phyloP scores from a whole-genome alignment of 1,140 invertebrate species.

The Pseudomyrmex flavicornis region DNA sequence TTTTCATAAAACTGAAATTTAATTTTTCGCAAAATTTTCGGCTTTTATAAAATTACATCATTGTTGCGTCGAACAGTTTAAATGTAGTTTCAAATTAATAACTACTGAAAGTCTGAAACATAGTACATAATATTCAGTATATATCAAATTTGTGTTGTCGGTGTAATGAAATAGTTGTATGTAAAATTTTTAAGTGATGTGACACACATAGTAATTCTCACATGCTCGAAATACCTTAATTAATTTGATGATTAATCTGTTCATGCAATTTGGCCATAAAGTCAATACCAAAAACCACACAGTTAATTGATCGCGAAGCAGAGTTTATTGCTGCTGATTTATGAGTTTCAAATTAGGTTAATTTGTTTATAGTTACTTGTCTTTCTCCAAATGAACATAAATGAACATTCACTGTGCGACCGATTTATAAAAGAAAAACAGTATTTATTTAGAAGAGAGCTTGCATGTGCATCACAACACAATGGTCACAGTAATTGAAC shows the following conservation, averaged over 20 bases:
- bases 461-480: not conserved
- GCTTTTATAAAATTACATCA: not conserved
- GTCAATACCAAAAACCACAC: not conserved
- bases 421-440: not conserved
- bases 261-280: not conserved
- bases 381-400: not conserved
- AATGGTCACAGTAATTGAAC: not conserved
- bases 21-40: not conserved
- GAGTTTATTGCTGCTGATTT: not conserved
- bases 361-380: slow-evolving; percentile 12
- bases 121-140: too few relatives aligned
- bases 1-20: not conserved
- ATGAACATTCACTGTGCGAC: not conserved
- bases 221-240: not conserved
- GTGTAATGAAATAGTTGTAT: too few relatives aligned
- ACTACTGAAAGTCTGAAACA: not conserved
- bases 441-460: not conserved
- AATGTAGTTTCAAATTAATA: not conserved
- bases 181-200: not conserved
- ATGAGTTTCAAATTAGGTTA: slow-evolving; percentile 11
- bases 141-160: too few relatives aligned
- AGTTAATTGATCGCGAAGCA: not conserved
- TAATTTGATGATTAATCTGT: not conserved
- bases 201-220: not conserved
- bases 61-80: not conserved